These are phyloP conservation scores for Chondrosia reniformis DNA, from an alignment of 37 sponge, comb jelly and placozoan species.

Conservation along the genomic window DNA sequence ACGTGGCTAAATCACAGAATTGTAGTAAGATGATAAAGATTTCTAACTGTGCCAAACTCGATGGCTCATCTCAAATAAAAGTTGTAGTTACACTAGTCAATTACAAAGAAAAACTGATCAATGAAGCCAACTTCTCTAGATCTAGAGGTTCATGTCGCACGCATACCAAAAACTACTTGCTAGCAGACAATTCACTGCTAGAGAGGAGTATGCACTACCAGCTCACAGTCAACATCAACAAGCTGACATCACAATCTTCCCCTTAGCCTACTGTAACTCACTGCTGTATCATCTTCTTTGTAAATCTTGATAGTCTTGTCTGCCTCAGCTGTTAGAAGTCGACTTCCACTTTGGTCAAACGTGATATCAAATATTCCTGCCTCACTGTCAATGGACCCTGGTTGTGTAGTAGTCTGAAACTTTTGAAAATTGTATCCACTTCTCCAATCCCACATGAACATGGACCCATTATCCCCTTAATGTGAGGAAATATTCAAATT, in stretches of 20 bases:
- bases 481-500: background rate
- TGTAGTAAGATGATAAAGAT: too few relatives aligned
- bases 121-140: background rate
- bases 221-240: background rate
- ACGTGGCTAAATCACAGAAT: too few relatives aligned
- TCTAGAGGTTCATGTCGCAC: background rate
- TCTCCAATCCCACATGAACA: slow-evolving; percentile 98
- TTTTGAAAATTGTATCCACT: slow-evolving; percentile 98
- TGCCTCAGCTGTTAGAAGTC: slow-evolving; percentile 91
- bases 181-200: background rate
- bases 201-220: background rate
- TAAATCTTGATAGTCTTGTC: slow-evolving; percentile 98
- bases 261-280: slow-evolving; percentile 25
- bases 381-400: slow-evolving; percentile 98
- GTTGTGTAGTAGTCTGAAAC: slow-evolving; percentile 84
- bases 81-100: too few relatives aligned
- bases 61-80: too few relatives aligned
- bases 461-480: slow-evolving; percentile 90
- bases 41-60: too few relatives aligned
- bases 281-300: slow-evolving; percentile 96
- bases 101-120: background rate
- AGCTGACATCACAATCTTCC: background rate
- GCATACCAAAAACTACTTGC: background rate
- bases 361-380: slow-evolving; percentile 84
- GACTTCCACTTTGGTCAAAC: slow-evolving; percentile 90